Evolutionary conservation across 2,113 vertebrate genomes (phyloP), one percentile per base, ranked within the genome.

Genomic region (Passer domesticus): DNA sequence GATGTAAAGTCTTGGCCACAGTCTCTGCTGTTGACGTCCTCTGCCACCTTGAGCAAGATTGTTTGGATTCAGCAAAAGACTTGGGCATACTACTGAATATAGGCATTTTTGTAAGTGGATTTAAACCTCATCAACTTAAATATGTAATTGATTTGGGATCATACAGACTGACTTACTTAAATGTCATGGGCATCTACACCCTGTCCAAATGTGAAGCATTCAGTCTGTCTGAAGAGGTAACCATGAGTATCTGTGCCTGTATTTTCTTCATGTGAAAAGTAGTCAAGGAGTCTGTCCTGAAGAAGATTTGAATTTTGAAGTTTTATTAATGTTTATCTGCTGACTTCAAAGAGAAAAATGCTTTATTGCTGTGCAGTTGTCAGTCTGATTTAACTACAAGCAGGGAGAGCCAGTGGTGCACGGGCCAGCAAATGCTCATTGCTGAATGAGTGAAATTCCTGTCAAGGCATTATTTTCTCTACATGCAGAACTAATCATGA

Each of bases 371-470:
- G 46, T 91, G 70, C 46, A 91, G 20, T 68, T 89, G 37, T 92
- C 78, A 59, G 62, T 64, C 60, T 69, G 63, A 47, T 79, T 78
- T 90, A 92, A 16, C 59, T 72, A 17, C 44, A 53, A 19, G 79
- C 0, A 0, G 49, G 63, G 58, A 60, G 43, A 67, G 52, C 69
- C 77, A 68, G 43, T 58, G 35, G 35, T 67, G 50, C 60, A 43
- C 8, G 41, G 74, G 62, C 81, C 90, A 49, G 60, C 86, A 78
- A 60, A 92, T 56, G 68, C 49, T 62, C 20, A 15, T 23, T 94
- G 77, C 80, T 83, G 89, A 87, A n/a, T 87, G 73, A 80, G 72
- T 82, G 86, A 67, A 81, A 87, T 78, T 93, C 58, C 15, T 94
- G 77, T 64, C 84, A 84, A 78, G 92, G 81, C 80, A 37, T 83